Conservation (phyloP, 2,797 vertebrate species). For the Parauchenoglanis ngamensis region DNA sequence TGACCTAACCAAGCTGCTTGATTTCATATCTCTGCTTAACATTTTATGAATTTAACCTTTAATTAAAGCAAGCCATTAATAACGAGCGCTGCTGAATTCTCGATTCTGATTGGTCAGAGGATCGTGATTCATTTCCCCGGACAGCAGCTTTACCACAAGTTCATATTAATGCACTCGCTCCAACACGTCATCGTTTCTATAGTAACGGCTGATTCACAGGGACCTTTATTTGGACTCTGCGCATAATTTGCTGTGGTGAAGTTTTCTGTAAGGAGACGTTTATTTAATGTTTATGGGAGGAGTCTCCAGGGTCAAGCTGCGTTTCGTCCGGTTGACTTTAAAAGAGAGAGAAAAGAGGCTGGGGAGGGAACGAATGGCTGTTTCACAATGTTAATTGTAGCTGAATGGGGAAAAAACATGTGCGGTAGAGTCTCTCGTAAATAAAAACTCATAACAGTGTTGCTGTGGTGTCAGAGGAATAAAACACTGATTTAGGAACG, state of each 20-base stretch:
- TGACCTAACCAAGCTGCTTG: slow-evolving; percentile 16
- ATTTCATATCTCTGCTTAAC: slow-evolving; percentile 12
- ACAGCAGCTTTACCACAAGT: background rate
- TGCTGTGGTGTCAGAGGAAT: background rate
- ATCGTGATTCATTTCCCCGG: background rate
- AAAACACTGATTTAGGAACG: background rate
- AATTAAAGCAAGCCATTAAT: slow-evolving; percentile 1
- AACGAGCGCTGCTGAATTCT: background rate
- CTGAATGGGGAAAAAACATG: background rate
- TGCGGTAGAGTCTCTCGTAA: background rate
- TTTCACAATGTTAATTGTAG: no score
- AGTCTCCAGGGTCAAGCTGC: background rate
- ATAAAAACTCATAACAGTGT: background rate
- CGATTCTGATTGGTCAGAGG: background rate
- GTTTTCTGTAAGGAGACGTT: no score
- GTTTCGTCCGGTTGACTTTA: background rate
- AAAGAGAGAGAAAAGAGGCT: no score
- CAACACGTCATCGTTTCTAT: background rate
- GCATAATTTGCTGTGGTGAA: no score
- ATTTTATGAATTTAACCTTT: slow-evolving; percentile 9
- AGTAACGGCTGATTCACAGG: background rate
- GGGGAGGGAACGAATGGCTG: no score
- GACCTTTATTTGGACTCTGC: background rate
- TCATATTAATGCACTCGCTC: background rate
- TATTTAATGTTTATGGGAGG: no score